Conservation (phyloP, 2,113 vertebrate genomes). For the Platysternon megacephalum region DNA sequence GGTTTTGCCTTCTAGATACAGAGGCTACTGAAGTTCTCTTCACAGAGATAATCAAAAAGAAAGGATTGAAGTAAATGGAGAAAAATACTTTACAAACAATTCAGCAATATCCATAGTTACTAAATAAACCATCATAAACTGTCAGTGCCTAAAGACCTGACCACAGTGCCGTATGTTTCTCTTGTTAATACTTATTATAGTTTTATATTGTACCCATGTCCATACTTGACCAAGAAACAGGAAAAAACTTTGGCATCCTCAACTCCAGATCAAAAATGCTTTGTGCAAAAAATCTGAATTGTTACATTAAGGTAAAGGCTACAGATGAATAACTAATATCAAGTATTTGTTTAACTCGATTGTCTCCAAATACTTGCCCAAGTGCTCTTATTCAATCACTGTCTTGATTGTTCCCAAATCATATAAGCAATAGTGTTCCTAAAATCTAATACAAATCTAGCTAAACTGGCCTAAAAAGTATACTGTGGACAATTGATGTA, state of each 20-base stretch:
- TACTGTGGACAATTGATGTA: not conserved
- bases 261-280: constrained; percentile 12
- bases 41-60: not conserved
- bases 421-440: not conserved
- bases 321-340: not conserved
- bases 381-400: not conserved
- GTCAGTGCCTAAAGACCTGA: not conserved
- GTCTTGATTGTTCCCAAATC: not conserved
- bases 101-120: not conserved
- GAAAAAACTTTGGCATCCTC: constrained; percentile 41
- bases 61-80: not conserved
- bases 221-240: not conserved
- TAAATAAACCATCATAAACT: not conserved
- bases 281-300: not conserved
- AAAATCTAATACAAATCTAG: not conserved
- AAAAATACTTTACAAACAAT: constrained; percentile 8
- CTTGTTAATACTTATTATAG: not conserved
- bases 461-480: not conserved
- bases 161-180: not conserved
- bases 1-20: not conserved
- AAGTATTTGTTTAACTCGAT: not conserved
- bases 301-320: not conserved
- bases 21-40: constrained; percentile 1
- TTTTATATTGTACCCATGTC: constrained; percentile 41
- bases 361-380: not conserved